Evolutionary conservation across 2,113 vertebrate genomes (phyloP).

Genomic region (Sigmodon hispidus): DNA sequence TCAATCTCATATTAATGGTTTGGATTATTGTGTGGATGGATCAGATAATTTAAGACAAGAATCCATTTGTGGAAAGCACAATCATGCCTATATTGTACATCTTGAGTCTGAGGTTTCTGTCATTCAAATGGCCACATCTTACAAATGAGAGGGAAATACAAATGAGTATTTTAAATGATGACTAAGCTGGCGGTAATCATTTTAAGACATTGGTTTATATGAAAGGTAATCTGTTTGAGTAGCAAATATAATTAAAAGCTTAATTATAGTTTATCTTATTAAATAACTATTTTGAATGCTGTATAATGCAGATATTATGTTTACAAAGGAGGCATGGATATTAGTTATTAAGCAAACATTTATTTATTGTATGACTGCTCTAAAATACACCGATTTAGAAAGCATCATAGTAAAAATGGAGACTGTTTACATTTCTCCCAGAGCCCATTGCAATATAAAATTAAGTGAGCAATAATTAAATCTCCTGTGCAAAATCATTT

Average conservation of each 20-base stretch:
- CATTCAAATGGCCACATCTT: background rate
- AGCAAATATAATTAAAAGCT: slow-evolving; percentile 14
- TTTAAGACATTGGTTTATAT: background rate
- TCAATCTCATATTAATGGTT: background rate
- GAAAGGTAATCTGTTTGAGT: background rate
- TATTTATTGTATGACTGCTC: background rate
- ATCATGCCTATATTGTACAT: background rate
- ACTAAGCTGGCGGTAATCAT: background rate
- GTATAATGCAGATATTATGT: background rate
- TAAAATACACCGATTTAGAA: background rate
- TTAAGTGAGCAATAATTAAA: background rate
- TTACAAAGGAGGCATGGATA: background rate
- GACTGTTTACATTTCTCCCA: background rate
- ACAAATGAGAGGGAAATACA: background rate
- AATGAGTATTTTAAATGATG: background rate
- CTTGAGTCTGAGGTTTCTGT: background rate
- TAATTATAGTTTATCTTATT: background rate
- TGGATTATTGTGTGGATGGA: background rate
- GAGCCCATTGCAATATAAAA: background rate
- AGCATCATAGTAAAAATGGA: background rate
- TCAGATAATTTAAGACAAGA: background rate
- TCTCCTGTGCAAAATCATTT: background rate
- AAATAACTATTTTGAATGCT: background rate
- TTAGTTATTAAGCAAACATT: background rate
- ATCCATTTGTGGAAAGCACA: background rate